A percentile compares a stretch with the other conserved stretches of the same genome.
These are phyloP conservation scores for Schrankia costaestrigalis DNA, from an alignment of 2,888 invertebrate genomes.

Conservation along the genomic window DNA sequence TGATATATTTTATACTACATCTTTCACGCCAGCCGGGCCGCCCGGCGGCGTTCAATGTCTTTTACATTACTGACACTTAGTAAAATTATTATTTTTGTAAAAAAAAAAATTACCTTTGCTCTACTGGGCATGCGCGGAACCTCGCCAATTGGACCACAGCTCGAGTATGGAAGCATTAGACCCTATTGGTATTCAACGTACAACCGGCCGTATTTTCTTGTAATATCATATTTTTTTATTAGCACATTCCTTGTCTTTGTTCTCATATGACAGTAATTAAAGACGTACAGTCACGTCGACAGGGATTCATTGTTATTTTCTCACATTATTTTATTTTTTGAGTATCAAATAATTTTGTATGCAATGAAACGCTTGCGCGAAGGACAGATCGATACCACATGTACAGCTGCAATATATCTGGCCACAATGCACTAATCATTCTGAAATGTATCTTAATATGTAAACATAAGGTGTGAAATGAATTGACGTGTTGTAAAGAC, in stretches of 20 bases:
- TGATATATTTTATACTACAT: conserved; percentile 45
- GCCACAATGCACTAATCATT: conserved; percentile 6
- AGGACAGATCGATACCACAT: conserved; percentile 56
- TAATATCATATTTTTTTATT: conserved; percentile 3
- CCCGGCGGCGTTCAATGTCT: conserved; percentile 55
- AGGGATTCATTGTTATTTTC: too few relatives aligned
- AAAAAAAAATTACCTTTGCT: conserved; percentile 33
- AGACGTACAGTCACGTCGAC: too few relatives aligned
- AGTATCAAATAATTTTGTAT: conserved; percentile 4
- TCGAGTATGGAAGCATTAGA: conserved; percentile 31
- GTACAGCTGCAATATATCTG: conserved; percentile 36
- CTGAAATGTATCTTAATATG: conserved; percentile 18
- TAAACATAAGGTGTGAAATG: conserved; percentile 27
- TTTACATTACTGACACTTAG: conserved; percentile 66
- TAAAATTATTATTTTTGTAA: conserved; percentile 53
- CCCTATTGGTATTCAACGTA: conserved; percentile 29
- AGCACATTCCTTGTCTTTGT: too few relatives aligned
- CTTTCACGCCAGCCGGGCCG: conserved; percentile 53
- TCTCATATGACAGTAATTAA: too few relatives aligned
- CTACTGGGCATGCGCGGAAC: conserved; percentile 62
- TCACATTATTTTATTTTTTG: neutral
- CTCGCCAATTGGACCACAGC: conserved; percentile 64
- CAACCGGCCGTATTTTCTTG: conserved; percentile 33
- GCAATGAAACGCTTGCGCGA: conserved; percentile 67
- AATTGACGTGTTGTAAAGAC: conserved; percentile 14